phyloP scores from a whole-genome alignment of 2,113 vertebrate species.

The Paradisaea rubra region DNA sequence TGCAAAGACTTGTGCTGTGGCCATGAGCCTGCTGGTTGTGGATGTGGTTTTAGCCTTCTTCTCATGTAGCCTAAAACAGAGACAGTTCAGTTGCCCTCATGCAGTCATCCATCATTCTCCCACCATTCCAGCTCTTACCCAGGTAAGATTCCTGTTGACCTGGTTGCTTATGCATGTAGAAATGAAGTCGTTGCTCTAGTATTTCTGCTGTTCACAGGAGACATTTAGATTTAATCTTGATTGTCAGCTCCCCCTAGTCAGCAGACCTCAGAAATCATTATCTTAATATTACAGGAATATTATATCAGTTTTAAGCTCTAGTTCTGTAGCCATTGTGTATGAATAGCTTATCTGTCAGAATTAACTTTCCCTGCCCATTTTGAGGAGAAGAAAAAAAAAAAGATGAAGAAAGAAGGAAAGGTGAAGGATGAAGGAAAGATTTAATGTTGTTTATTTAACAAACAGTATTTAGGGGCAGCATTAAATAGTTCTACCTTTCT shows the following conservation, averaged over 20 bases:
- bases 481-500: not conserved
- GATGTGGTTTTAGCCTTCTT: not conserved
- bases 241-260: not conserved
- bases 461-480: not conserved
- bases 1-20: not conserved
- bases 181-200: not conserved
- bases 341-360: not conserved
- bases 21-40: not conserved
- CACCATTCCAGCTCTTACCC: not conserved
- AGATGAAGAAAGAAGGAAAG: not conserved
- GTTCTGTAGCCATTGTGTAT: not conserved
- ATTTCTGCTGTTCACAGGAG: not conserved
- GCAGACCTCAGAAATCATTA: not conserved
- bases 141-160: not conserved
- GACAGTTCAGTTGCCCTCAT: not conserved
- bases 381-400: not conserved
- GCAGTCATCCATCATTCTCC: not conserved
- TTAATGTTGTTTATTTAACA: not conserved
- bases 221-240: not conserved
- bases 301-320: not conserved
- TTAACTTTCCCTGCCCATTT: not conserved
- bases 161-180: not conserved
- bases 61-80: not conserved
- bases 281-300: not conserved
- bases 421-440: not conserved